Base-by-base conservation (phyloP, 2,888 invertebrate genomes). In the Timema cristinae region DNA sequence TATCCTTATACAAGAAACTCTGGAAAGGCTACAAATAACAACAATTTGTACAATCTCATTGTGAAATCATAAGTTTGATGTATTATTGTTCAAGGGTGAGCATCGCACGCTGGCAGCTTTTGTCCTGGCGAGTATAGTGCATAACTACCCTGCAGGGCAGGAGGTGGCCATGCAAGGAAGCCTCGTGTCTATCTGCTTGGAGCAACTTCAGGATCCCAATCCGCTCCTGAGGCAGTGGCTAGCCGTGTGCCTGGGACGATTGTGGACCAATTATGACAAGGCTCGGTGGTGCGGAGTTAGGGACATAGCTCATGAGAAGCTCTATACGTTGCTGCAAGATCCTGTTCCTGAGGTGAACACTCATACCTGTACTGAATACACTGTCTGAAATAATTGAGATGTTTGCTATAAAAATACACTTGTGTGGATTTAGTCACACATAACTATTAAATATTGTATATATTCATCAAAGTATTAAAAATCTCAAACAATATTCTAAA, bases 301-400 rank as follows among this genome's bases (percentile, higher is more conserved):
- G 11, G 97, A 97, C 82, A 90, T 92, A 77, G 97, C 98, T n/a
- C 97, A 97, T 82, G 98, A 98, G 82, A 97, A 98, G 82, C 86
- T 98, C 11, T 93, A 91, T 80, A 88, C 86, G 67, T 84, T 97
- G 75, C 84, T 98, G 69, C 86, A 86, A 73, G 96, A 97, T 84
- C 86, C 88, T 4, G 88, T 91, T 66, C 95, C 98, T 0, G 97
- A 98, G 87, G 97, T 94, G 73, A 71, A 72, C 10, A 32, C 50
- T n/a, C 7, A 5, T 15, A 48, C 49, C n/a, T 54, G 54, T 13
- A n/a, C 54, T 54, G 11, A 13, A 54, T 54, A 13, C 1, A 13
- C 2, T 54, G 54, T 54, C 54, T 54, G 13, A 4, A 13, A 13
- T 54, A 54, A 13, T 11, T 2, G n/a, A 11, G 11, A 4, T 54